phyloP scores from a whole-genome alignment of 2,797 vertebrate genomes.

The Nyctibius grandis region DNA sequence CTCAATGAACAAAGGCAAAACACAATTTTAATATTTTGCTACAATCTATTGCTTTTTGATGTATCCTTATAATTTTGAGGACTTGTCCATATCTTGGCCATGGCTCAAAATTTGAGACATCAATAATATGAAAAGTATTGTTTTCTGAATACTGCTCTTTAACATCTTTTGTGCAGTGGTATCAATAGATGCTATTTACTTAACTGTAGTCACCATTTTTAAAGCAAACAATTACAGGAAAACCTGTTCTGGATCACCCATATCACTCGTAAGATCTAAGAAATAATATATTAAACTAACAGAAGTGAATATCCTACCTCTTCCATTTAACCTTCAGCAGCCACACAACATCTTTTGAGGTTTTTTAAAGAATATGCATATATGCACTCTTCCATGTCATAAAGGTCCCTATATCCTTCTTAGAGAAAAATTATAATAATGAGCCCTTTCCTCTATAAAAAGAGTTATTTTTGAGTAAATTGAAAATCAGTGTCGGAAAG shows the following conservation, averaged over 20 bases:
- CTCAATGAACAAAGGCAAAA: background rate
- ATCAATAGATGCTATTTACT: background rate
- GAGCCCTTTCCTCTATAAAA: background rate
- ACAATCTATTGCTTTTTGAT: background rate
- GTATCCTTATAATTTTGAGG: background rate
- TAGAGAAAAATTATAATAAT: background rate
- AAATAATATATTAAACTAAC: background rate
- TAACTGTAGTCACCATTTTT: background rate
- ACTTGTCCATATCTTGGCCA: background rate
- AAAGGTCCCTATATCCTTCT: background rate
- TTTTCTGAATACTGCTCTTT: background rate
- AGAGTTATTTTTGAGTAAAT: background rate
- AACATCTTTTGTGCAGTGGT: background rate
- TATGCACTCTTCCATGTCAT: background rate
- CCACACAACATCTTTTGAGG: background rate
- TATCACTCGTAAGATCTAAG: background rate
- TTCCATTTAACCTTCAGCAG: background rate
- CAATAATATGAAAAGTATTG: background rate
- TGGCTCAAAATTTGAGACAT: background rate
- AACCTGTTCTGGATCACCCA: background rate
- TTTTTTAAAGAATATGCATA: background rate
- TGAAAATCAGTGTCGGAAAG: background rate
- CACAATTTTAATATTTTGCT: background rate
- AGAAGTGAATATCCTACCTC: background rate
- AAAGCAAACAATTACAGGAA: background rate